Base-by-base conservation (phyloP, 1,140 invertebrate species). In the Papilio aristodemus region DNA sequence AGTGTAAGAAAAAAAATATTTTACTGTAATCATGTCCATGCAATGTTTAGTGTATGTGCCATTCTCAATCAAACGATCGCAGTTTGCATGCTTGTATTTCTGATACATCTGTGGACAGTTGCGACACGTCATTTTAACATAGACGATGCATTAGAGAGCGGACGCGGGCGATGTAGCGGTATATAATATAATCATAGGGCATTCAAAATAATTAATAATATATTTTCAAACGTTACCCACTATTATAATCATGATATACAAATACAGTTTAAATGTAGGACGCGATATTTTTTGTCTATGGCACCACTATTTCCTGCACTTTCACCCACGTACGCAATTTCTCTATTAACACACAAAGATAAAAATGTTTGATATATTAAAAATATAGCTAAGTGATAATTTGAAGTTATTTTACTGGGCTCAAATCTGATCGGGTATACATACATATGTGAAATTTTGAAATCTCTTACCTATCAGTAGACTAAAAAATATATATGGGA, bases 21-120 rank as follows among this genome's bases (percentile, higher is more conserved):
- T 90, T 90, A 90, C 87, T 74, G 80, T 74, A 46, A 87, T 58
- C 60, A 88, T 73, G 13, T 91, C 89, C 84, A 87, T 82, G 87
- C 86, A 91, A 73, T 78, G 75, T 82, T 88, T 88, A 77, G 83
- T 79, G 74, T 76, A 85, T 60, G 78, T 80, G 67, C 81, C 81
- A 39, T 77, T 80, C 14, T 81, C 74, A 73, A 82, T 72, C 73
- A 85, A 78, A 75, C 75, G 71, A 74, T 88, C 85, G 84, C 87
- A 87, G 88, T 90, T 85, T 80, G 84, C 85, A 77, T 82, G 79
- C 81, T 88, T 88, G 86, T 87, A 86, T 81, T 84, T 71, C 75
- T 86, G 77, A 80, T 91, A 89, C 70, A 84, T 86, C 89, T 91
- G 63, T 66, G 85, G 27, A 87, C 88, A 69, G 57, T 37, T 58